These are phyloP conservation scores for Hyperoplus lanceolatus DNA, from an alignment of 2,797 vertebrate species.

Conservation along the genomic window DNA sequence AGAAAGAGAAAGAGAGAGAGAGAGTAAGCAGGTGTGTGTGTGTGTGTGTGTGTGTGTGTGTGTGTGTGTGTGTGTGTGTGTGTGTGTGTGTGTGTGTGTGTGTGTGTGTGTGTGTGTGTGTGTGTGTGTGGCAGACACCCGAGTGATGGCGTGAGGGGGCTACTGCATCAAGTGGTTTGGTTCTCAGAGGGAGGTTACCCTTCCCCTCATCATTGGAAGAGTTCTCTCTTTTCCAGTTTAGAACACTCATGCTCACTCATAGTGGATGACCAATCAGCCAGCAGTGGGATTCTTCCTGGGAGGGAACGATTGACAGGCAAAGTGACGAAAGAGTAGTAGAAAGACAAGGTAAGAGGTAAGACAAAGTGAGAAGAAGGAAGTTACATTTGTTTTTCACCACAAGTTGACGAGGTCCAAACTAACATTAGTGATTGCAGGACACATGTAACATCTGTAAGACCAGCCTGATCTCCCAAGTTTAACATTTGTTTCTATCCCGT, in stretches of 20 bases:
- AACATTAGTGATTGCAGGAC: conserved; percentile 28
- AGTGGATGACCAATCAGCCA: conserved; percentile 58
- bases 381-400: conserved; percentile 21
- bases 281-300: conserved; percentile 38
- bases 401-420: conserved; percentile 25
- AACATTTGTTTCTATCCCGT: too few relatives aligned
- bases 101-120: conserved; percentile 16
- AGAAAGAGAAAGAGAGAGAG: conserved; percentile 1
- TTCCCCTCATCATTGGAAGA: conserved; percentile 67
- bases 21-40: too few relatives aligned
- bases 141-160: conserved; percentile 40
- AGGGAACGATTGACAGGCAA: conserved; percentile 13
- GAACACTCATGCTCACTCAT: conserved; percentile 59
- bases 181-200: conserved; percentile 57
- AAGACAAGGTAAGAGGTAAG: conserved; percentile 1
- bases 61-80: neutral
- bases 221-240: conserved; percentile 61
- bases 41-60: neutral
- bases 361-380: conserved; percentile 11
- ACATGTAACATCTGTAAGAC: neutral
- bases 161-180: conserved; percentile 59
- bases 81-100: neutral
- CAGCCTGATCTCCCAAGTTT: too few relatives aligned
- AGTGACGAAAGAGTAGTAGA: conserved; percentile 8
- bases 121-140: conserved; percentile 29